Conservation (phyloP, 2,888 invertebrate species). For the Netelia melanura region DNA sequence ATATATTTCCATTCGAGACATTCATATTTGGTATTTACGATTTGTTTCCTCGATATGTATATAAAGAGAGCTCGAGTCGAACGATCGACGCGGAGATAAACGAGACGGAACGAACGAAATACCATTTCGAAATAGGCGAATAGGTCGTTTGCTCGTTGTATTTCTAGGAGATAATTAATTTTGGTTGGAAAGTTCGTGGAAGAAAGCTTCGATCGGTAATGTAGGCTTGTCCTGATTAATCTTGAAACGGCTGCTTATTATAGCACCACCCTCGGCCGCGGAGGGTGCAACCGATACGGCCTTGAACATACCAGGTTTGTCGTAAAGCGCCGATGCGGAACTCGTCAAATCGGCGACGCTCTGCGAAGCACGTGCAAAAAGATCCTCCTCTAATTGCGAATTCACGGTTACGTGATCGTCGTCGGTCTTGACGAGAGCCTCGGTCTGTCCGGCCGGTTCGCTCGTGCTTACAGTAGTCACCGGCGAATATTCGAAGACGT, state of each 20-base stretch:
- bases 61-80: neutral
- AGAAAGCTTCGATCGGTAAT: conserved; percentile 92
- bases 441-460: conserved; percentile 38
- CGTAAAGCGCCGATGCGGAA: conserved; percentile 90
- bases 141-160: neutral
- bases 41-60: neutral
- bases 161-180: conserved; percentile 81
- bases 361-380: conserved; percentile 86
- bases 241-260: conserved; percentile 86
- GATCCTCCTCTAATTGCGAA: conserved; percentile 78
- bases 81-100: neutral
- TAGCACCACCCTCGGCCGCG: conserved; percentile 84
- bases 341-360: conserved; percentile 91
- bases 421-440: conserved; percentile 57
- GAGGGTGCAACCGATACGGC: conserved; percentile 86
- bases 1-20: conserved; percentile 35
- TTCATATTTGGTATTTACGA: conserved; percentile 54
- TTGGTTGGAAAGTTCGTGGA: conserved; percentile 90
- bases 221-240: conserved; percentile 93
- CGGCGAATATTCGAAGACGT: conserved; percentile 32
- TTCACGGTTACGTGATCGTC: conserved; percentile 64
- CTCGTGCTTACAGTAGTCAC: conserved; percentile 14
- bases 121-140: neutral
- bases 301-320: conserved; percentile 90
- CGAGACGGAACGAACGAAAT: neutral